Evolutionary conservation across 2,888 invertebrate genomes (phyloP).

Genomic region (Clistopyga incitator): DNA sequence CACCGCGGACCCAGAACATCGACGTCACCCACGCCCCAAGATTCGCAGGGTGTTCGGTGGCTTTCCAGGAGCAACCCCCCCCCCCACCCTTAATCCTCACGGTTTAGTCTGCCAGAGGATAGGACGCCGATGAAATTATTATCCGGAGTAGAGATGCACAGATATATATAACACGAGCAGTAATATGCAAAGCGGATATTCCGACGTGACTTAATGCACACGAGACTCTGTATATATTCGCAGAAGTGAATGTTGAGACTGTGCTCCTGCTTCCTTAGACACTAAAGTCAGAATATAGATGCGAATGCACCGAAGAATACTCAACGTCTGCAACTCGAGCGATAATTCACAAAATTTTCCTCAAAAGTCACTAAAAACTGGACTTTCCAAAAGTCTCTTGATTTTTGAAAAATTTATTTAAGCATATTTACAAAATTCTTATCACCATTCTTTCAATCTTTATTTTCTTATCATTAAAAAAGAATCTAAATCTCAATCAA

Average conservation of each 20-base stretch:
- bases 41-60: conserved; percentile 22
- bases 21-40: conserved; percentile 52
- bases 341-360: neutral
- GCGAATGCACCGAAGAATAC: neutral
- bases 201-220: conserved; percentile 12
- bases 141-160: conserved; percentile 23
- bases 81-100: neutral
- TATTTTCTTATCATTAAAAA: no score
- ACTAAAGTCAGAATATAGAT: conserved; percentile 3
- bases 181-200: conserved; percentile 42
- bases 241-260: neutral
- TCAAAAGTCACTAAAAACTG: no score
- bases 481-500: no score
- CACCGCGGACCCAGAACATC: conserved; percentile 45
- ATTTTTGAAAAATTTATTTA: no score
- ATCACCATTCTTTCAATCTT: no score
- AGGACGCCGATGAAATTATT: conserved; percentile 47
- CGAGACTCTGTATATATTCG: neutral
- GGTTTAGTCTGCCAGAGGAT: conserved; percentile 25
- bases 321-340: neutral
- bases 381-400: no score
- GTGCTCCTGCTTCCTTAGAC: neutral
- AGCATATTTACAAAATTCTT: no score
- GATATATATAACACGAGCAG: conserved; percentile 10
- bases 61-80: neutral